Conservation (phyloP, 2,888 invertebrate species). For the Charanyca ferruginea region DNA sequence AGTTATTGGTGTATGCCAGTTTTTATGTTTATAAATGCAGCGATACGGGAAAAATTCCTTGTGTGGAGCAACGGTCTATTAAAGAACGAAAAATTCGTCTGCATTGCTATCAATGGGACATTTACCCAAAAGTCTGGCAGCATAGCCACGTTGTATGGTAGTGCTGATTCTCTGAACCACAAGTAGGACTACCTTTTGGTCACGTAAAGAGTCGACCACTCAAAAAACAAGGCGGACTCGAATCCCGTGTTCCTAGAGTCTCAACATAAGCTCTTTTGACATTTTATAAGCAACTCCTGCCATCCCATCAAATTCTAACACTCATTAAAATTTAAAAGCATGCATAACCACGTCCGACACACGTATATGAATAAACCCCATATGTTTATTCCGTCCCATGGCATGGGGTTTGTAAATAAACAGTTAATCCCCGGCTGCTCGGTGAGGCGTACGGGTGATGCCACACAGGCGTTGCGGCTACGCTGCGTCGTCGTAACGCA, state of each 20-base stretch:
- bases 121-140: background rate
- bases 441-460: constrained; percentile 26
- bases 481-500: no score
- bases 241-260: background rate
- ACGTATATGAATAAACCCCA: constrained; percentile 21
- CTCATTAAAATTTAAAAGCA: constrained; percentile 19
- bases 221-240: no score
- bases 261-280: background rate
- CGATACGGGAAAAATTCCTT: no score
- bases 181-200: no score
- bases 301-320: background rate
- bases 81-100: no score
- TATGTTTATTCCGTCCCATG: constrained; percentile 31
- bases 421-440: constrained; percentile 52
- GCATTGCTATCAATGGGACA: background rate
- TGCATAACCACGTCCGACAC: background rate
- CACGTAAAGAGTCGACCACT: background rate
- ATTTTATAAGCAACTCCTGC: background rate
- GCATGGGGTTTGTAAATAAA: constrained; percentile 57
- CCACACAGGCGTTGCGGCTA: no score
- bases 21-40: no score
- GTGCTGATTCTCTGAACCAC: no score
- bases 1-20: no score
- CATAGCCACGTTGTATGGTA: background rate
- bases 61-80: no score